Evolutionary conservation across 2,113 vertebrate species (phyloP), one percentile per base, ranked within the genome.

Genomic region (Junco hyemalis): DNA sequence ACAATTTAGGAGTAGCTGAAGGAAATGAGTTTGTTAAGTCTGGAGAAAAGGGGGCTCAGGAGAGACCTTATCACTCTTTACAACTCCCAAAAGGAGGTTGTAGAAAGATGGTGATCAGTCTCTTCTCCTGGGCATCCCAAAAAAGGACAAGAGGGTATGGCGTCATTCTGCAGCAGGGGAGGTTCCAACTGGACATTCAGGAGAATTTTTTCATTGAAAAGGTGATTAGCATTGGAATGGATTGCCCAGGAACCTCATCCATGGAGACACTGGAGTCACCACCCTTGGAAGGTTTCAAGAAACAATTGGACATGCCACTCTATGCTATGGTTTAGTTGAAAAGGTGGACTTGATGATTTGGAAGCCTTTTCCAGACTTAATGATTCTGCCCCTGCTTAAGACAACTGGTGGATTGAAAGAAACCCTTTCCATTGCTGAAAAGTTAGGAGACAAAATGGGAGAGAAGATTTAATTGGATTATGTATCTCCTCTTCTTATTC

Each of bases 81-180:
- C 19, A 45, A 5, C 6, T 36, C 12, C 31, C 1, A 0, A 65
- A 57, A 57, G 7, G 16, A 73, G 36, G 6, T 22, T 59, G 8
- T 53, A 53, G n/a, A 11, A 45, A 53, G 45, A 15, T 29, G 23
- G 5, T 4, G 9, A 20, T 45, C 0, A 0, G 3, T 11, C 13
- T 29, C 23, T n/a, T 45, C 15, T 66, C 19, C 10, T 14, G 12
- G 11, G 23, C 15, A 38, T 8, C 16, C 20, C n/a, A 44, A 15
- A 17, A 88, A 57, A 38, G 8, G 10, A 60, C 15, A 48, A 74
- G 38, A 66, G 29, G 25, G 6, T 16, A 40, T 21, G 35, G 13
- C 2, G 14, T 42, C 14, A 42, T 56, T 33, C 19, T 51, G 23
- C 12, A 59, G 22, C 23, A 66, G 5, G 7, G 14, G 5, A 59